Conservation (phyloP, 2,113 vertebrate genomes). For the Pelusios castaneus region DNA sequence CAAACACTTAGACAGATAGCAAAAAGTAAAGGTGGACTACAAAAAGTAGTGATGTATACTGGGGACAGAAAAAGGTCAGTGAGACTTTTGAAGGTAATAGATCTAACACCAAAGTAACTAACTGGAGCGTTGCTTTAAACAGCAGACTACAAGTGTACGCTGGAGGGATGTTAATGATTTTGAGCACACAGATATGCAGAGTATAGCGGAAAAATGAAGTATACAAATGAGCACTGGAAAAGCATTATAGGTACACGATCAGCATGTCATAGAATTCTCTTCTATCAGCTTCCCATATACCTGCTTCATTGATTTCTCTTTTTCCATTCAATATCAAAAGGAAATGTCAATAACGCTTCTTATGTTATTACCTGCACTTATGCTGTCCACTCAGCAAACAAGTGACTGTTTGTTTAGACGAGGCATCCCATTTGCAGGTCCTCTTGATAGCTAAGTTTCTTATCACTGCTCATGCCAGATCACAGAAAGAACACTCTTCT, state of each 20-base stretch:
- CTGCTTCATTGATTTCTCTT: background rate
- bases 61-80: background rate
- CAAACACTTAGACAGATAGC: background rate
- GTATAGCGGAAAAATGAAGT: background rate
- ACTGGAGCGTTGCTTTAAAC: background rate
- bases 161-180: background rate
- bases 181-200: accelerated
- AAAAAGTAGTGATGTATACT: background rate
- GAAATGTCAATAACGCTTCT: background rate
- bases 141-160: background rate
- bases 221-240: background rate
- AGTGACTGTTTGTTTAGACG: background rate
- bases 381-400: background rate
- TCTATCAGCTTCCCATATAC: background rate
- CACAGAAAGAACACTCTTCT: background rate
- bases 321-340: background rate
- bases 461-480: background rate
- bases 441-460: background rate
- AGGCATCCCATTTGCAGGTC: background rate
- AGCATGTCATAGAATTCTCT: background rate
- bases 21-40: background rate
- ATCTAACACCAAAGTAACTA: background rate
- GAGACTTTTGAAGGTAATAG: background rate
- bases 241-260: background rate
- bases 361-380: background rate